phyloP scores from a whole-genome alignment of 2,113 vertebrate genomes.

The Lasiurus borealis region DNA sequence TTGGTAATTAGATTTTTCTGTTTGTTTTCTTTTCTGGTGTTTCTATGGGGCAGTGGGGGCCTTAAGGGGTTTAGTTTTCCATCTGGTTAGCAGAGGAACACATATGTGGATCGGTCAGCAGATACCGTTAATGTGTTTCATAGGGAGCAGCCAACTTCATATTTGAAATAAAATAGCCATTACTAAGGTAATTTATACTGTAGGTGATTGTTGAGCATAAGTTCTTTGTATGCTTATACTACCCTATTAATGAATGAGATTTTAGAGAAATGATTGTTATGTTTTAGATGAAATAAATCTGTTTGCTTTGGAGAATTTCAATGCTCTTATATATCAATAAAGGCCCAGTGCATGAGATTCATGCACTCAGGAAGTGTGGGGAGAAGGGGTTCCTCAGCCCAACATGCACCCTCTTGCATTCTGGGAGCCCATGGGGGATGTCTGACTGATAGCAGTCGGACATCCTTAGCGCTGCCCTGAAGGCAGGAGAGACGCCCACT shows the following conservation, averaged over 20 bases:
- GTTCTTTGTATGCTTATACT: constrained; percentile 56
- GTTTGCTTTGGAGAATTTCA: constrained; percentile 74
- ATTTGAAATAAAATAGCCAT: constrained; percentile 52
- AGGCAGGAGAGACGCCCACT: too few relatives aligned
- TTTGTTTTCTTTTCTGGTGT: constrained; percentile 33
- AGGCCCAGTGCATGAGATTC: too few relatives aligned
- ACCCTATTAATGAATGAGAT: constrained; percentile 56
- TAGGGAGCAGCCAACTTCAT: constrained; percentile 35
- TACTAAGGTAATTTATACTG: neutral
- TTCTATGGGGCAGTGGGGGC: neutral
- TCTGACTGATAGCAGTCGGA: too few relatives aligned
- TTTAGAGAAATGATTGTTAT: constrained; percentile 54
- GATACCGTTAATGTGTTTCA: constrained; percentile 47
- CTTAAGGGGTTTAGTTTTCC: constrained; percentile 55
- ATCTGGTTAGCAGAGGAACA: constrained; percentile 5
- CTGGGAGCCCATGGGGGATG: too few relatives aligned
- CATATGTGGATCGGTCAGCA: constrained; percentile 51
- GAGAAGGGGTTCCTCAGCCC: too few relatives aligned
- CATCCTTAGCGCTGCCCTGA: too few relatives aligned
- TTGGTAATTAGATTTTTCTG: constrained; percentile 41
- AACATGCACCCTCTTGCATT: too few relatives aligned
- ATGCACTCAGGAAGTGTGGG: too few relatives aligned
- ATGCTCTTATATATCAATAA: constrained; percentile 17
- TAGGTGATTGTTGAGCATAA: constrained; percentile 36
- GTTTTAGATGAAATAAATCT: constrained; percentile 39